Percentiles rank a stretch among this genome's conserved stretches.
Conservation (phyloP, 2,888 invertebrate genomes). For the Margaritifera margaritifera region DNA sequence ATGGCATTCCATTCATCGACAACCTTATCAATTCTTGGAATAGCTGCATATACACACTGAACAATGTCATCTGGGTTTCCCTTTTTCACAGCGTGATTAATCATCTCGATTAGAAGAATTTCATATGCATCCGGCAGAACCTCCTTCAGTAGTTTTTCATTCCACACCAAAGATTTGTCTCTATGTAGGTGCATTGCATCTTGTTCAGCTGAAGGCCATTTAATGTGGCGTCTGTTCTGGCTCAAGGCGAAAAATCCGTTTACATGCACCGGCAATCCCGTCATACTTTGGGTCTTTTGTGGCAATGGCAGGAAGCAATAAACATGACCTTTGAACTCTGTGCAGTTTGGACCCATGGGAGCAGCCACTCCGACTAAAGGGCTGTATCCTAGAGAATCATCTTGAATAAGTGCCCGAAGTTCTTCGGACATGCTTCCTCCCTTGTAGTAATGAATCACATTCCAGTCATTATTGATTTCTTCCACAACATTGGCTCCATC, state of each 20-base stretch:
- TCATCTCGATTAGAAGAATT: conserved; percentile 33
- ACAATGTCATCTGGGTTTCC: conserved; percentile 17
- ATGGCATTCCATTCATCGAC: conserved; percentile 34
- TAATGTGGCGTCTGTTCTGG: conserved; percentile 63
- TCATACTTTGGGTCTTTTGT: conserved; percentile 44
- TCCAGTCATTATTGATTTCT: neutral
- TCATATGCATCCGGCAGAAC: conserved; percentile 50
- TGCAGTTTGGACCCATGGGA: conserved; percentile 23
- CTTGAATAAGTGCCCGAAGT: conserved; percentile 13
- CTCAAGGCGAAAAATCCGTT: conserved; percentile 66
- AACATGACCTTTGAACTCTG: conserved; percentile 52
- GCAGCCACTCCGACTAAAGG: conserved; percentile 23
- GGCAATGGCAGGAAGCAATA: conserved; percentile 69
- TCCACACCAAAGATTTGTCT: conserved; percentile 61
- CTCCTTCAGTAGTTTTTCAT: conserved; percentile 55
- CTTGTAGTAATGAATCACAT: conserved; percentile 15
- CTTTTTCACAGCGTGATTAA: conserved; percentile 7
- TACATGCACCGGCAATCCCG: conserved; percentile 65
- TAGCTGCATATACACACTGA: conserved; percentile 14
- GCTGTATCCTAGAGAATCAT: conserved; percentile 12
- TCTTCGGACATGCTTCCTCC: conserved; percentile 12
- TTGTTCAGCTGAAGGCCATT: conserved; percentile 59
- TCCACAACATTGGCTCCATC: too few species aligned
- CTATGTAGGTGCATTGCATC: conserved; percentile 20
- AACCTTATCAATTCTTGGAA: conserved; percentile 24